Evolutionary conservation across 1,140 invertebrate genomes (phyloP), one percentile per base, ranked within the genome.

Genomic region (Ectropis grisescens): DNA sequence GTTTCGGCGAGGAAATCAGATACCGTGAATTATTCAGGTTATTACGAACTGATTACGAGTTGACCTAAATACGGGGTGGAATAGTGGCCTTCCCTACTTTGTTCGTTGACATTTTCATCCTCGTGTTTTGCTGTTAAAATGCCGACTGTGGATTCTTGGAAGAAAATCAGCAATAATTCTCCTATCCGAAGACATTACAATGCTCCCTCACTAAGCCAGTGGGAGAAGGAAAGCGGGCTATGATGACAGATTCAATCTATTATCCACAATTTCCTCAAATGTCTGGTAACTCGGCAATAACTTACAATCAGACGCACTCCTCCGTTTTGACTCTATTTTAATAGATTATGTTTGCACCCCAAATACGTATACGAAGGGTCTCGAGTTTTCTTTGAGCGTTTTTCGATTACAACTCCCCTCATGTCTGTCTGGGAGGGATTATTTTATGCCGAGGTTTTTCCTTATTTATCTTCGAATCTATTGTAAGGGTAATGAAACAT

Each of bases 11-110:
- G 23, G 47, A 49, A 55, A 47, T 47, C 37, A 51, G 42, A 37
- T 43, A 27, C 22, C 34, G 36, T 46, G 40, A 57, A 60, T 57
- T 44, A 61, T 59, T 61, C 46, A 49, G 46, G 47, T 54, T 59
- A 51, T 57, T 47, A 52, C 41, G 37, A 39, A 37, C 40, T 58
- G 47, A 65, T 62, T 65, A 54, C 57, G 43, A 32, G 37, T 37
- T 68, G 58, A 62, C 60, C 60, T 43, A 56, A 62, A 65, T 65
- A 54, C 42, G 29, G 34, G 11, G 41, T 41, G 39, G 46, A 44
- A 43, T 47, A 42, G 26, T 31, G 33, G 41, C 33, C 33, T 23
- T 8, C 16, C 16, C 16, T 19, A 3, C 3, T 8, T 4, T 19
- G 16, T 19, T 19, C 8, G 16, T 8, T 19, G 16, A 19, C 16